These are phyloP conservation scores for Hormiphora californensis DNA, from an alignment of 37 sponge, comb jelly and placozoan genomes.

Conservation along the genomic window DNA sequence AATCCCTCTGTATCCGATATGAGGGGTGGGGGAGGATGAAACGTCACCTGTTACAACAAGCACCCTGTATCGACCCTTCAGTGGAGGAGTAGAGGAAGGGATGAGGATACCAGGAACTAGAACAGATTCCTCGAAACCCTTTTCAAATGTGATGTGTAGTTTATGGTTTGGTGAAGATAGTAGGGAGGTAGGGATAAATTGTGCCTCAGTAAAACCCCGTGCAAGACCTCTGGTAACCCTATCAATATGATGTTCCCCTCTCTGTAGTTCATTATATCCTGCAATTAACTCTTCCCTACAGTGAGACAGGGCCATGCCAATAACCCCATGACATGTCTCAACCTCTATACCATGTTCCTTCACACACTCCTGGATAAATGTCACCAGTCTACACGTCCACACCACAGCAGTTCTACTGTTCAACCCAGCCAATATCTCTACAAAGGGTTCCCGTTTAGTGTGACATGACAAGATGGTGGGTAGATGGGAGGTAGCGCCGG, in stretches of 20 bases:
- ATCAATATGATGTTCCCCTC: neutral
- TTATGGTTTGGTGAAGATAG: too few relatives aligned
- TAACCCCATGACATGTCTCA: neutral
- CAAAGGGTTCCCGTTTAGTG: neutral
- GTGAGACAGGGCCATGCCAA: neutral
- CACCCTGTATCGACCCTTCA: neutral
- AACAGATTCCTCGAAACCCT: neutral
- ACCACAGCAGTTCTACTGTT: slow-evolving; percentile 1
- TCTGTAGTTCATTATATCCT: neutral
- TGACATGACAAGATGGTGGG: neutral
- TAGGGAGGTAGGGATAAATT: too few relatives aligned
- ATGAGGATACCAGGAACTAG: neutral
- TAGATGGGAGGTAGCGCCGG: neutral
- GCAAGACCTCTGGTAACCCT: neutral
- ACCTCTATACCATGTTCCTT: neutral
- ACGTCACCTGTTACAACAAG: neutral
- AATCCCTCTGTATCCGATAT: slow-evolving; percentile 10
- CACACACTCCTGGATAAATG: neutral
- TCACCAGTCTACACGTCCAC: neutral
- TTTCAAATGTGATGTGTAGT: neutral
- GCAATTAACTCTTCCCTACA: neutral
- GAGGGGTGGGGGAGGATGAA: neutral
- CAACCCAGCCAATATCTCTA: neutral
- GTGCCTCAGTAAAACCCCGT: neutral
- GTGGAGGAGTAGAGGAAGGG: neutral